These are phyloP conservation scores for Poecilia velifera DNA, from an alignment of 2,797 vertebrate genomes.

Conservation along the genomic window DNA sequence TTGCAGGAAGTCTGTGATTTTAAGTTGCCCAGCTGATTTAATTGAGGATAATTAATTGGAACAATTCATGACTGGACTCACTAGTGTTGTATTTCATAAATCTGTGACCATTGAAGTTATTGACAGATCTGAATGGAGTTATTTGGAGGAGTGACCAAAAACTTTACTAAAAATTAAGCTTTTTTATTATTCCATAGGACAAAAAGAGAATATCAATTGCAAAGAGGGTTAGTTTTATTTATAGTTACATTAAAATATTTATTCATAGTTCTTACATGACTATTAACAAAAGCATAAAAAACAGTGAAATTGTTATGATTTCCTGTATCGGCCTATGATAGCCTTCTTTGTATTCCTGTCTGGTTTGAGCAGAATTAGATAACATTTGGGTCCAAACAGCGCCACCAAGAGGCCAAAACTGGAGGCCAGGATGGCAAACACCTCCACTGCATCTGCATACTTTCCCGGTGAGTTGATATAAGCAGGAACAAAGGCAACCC, in stretches of 20 bases:
- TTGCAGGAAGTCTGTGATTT: background rate
- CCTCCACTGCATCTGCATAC: conserved; percentile 75
- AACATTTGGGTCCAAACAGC: conserved; percentile 75
- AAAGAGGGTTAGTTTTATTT: background rate
- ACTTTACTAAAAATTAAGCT: background rate
- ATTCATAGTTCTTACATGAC: background rate
- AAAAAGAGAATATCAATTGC: background rate
- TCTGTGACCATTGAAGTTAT: background rate
- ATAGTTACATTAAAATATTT: background rate
- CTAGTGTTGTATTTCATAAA: background rate
- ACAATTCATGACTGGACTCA: background rate
- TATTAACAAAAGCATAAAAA: background rate
- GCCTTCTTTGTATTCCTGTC: conserved; percentile 73
- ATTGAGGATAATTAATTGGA: background rate
- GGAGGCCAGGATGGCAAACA: conserved; percentile 77
- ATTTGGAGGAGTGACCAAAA: background rate
- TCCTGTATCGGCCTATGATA: conserved; percentile 50
- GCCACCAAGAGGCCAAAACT: conserved; percentile 69
- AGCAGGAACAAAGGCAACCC: conserved; percentile 72
- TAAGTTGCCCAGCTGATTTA: background rate
- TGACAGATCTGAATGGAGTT: background rate
- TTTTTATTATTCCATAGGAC: background rate
- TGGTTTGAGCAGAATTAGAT: conserved; percentile 63
- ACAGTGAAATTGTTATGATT: background rate
- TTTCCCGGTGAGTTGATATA: conserved; percentile 77